phyloP scores from a whole-genome alignment of 2,797 vertebrate genomes.

The Xerus rutilus region DNA sequence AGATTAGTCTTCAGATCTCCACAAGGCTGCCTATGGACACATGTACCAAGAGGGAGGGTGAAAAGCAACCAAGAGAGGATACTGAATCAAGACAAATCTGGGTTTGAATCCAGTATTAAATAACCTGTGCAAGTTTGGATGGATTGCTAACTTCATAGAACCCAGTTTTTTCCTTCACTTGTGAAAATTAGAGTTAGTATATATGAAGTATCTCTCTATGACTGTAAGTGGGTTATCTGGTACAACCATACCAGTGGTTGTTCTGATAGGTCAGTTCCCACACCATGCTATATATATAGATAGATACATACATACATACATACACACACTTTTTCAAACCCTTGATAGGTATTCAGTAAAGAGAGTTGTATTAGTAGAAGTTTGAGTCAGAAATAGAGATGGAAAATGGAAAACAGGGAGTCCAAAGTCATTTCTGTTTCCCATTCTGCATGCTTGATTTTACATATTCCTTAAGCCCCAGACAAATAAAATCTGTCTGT shows the following conservation, averaged over 20 bases:
- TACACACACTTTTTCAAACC: not conserved
- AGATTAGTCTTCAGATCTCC: not conserved
- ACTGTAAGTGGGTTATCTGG: not conserved
- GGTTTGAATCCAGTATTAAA: slow-evolving; percentile 25
- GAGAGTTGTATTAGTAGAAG: not conserved
- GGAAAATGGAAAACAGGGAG: not conserved
- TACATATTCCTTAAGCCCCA: slow-evolving; percentile 22
- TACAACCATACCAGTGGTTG: not conserved
- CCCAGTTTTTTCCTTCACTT: not conserved
- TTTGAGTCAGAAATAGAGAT: slow-evolving; percentile 1
- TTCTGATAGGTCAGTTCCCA: slow-evolving; percentile 16
- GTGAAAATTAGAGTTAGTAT: not conserved
- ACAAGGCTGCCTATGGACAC: not conserved
- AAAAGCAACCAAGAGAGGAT: not conserved
- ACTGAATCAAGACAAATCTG: not conserved
- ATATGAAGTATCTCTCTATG: not conserved
- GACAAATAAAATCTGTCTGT: slow-evolving; percentile 55
- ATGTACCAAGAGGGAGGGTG: not conserved
- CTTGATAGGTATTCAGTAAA: not conserved
- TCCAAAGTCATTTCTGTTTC: not conserved
- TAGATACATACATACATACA: not conserved
- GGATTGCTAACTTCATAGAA: not conserved
- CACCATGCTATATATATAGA: too few relatives aligned
- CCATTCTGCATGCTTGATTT: slow-evolving; percentile 35
- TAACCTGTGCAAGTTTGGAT: not conserved